Evolutionary conservation across 2,113 vertebrate genomes (phyloP), one percentile per base, ranked within the genome.

Genomic region (Seriola quinqueradiata): DNA sequence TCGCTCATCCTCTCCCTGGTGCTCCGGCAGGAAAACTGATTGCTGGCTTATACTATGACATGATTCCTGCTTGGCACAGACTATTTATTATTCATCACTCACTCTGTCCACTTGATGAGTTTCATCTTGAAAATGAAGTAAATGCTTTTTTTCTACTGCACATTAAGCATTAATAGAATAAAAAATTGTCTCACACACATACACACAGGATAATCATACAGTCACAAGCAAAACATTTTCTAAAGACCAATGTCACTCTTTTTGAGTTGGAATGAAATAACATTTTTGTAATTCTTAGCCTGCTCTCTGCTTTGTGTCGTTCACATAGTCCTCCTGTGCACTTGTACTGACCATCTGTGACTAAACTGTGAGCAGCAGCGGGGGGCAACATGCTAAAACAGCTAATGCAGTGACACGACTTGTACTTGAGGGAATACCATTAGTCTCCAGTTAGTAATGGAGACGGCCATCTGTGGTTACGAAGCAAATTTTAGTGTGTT

Each of bases 281-380:
- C n/a, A 34, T 54, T 54, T 2, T 54, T 77, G 5, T 34, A 2
- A 68, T 64, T 72, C 4, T 50, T 64, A 19, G 55, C 25, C 70
- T 23, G 55, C 25, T 52, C 32, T 59, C 59, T 50, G 57, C 46
- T 14, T 50, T 4, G n/a, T 58, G 50, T 75, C 4, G 16, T 66
- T 34, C 72, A 61, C 16, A 72, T 60, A 61, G 75, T 83, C 65
- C 60, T 50, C 69, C 50, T 76, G 58, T 57, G 46, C 55, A 70
- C 68, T 85, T 66, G 63, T 46, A 75, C 14, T 77, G 68, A 70
- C 86, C 86, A 90, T 90, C 88, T 91, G 84, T 70, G 66, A 65
- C 10, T 32, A 36, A 32, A 70, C 59, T 63, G 34, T 42, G 58
- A 83, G 78, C 61, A 70, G 44, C 16, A 34, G 19, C 7, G 14